These are phyloP conservation scores for Eupithecia subumbrata DNA, from an alignment of 2,888 invertebrate genomes.

Conservation along the genomic window DNA sequence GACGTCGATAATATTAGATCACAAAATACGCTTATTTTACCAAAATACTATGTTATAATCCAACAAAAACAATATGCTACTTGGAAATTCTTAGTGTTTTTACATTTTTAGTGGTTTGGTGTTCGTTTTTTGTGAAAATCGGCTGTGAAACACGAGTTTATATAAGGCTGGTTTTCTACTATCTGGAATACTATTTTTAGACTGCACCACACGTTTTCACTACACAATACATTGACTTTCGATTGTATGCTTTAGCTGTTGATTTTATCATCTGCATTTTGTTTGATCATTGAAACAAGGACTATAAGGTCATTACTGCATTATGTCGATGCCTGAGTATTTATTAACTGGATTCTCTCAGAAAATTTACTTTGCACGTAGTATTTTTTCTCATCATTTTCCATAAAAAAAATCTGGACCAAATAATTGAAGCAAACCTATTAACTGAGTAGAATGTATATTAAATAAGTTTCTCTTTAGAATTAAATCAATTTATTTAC, in stretches of 20 bases:
- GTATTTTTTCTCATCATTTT: slow-evolving; percentile 12
- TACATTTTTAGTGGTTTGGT: slow-evolving; percentile 49
- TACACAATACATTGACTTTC: slow-evolving; percentile 48
- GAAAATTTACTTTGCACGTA: slow-evolving; percentile 12
- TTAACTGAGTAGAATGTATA: not conserved
- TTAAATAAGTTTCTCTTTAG: not conserved
- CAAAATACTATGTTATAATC: slow-evolving; percentile 66
- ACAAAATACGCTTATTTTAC: slow-evolving; percentile 56
- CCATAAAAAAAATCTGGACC: not conserved
- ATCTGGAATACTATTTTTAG: slow-evolving; percentile 64
- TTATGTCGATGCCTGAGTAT: slow-evolving; percentile 63
- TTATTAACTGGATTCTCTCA: slow-evolving; percentile 5
- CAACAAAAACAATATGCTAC: slow-evolving; percentile 51
- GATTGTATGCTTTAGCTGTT: slow-evolving; percentile 35
- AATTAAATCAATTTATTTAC: slow-evolving; percentile 14
- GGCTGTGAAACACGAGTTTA: slow-evolving; percentile 53
- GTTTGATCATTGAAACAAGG: slow-evolving; percentile 18
- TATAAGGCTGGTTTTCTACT: slow-evolving; percentile 62
- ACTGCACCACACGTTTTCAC: slow-evolving; percentile 54
- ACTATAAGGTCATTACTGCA: slow-evolving; percentile 64
- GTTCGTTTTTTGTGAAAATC: slow-evolving; percentile 47
- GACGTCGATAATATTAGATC: slow-evolving; percentile 58
- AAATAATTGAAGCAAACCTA: not conserved
- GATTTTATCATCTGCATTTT: slow-evolving; percentile 1
- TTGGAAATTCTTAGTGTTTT: slow-evolving; percentile 44